Conservation (phyloP, 2,113 vertebrate genomes). For the Tapirus terrestris region DNA sequence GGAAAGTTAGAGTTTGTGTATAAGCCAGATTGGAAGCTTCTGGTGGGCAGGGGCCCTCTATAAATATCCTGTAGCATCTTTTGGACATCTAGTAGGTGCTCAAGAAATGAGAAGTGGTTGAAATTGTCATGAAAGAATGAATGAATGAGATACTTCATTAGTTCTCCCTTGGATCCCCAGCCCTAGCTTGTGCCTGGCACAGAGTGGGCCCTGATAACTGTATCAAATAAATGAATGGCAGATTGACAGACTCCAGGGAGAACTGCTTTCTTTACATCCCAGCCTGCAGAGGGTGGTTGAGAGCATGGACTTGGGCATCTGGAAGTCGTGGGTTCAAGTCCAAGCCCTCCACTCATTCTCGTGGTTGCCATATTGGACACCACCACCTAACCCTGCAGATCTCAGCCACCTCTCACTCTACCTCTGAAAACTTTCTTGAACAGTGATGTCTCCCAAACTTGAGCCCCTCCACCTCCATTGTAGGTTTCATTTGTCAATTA, state of each 20-base stretch:
- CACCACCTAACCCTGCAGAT: rapidly evolving
- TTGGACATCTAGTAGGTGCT: not conserved
- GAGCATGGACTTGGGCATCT: not conserved
- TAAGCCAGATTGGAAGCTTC: not conserved
- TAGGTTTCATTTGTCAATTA: not conserved
- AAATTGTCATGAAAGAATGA: not conserved
- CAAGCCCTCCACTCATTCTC: not conserved
- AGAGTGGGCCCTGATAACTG: not conserved
- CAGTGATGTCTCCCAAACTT: not conserved
- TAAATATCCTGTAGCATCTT: not conserved
- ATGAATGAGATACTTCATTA: not conserved
- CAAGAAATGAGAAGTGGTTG: not conserved
- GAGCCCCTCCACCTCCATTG: rapidly evolving
- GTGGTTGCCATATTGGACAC: not conserved
- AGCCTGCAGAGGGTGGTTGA: not conserved
- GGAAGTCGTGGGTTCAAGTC: not conserved
- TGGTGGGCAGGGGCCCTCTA: too few relatives aligned
- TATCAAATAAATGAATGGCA: not conserved
- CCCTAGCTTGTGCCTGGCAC: not conserved
- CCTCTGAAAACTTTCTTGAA: not conserved
- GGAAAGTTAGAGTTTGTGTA: too few relatives aligned
- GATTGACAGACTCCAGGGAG: not conserved
- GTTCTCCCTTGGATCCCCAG: not conserved
- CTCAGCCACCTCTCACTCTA: not conserved
- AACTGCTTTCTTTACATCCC: not conserved